phyloP scores from a whole-genome alignment of 2,888 invertebrate genomes.

The Campaea margaritaria region DNA sequence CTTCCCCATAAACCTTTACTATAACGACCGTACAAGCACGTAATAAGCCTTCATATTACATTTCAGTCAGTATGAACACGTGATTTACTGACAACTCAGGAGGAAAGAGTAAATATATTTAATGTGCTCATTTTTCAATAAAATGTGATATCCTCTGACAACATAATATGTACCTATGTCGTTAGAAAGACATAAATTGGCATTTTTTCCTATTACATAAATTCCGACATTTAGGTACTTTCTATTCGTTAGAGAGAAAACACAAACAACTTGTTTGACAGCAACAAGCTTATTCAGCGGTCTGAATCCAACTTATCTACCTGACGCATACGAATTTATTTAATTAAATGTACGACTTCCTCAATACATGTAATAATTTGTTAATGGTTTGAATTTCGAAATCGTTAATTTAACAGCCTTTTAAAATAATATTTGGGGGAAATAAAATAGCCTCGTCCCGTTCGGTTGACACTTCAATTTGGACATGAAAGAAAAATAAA shows the following conservation, averaged over 20 bases:
- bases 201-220: constrained; percentile 1
- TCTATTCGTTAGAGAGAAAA: constrained; percentile 7
- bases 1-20: constrained; percentile 24
- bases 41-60: constrained; percentile 22
- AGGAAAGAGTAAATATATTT: constrained; percentile 16
- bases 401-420: constrained; percentile 6
- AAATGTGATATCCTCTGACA: constrained; percentile 20
- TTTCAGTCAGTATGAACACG: constrained; percentile 18
- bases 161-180: constrained; percentile 13
- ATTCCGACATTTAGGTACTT: constrained; percentile 1
- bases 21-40: constrained; percentile 26
- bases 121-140: constrained; percentile 26
- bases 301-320: constrained; percentile 5
- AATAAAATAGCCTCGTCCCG: not conserved
- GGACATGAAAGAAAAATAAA: constrained; percentile 20
- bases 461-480: constrained; percentile 15
- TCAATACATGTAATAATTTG: constrained; percentile 1
- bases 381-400: constrained; percentile 16
- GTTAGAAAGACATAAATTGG: constrained; percentile 21
- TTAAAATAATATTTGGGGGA: constrained; percentile 10
- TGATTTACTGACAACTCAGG: constrained; percentile 21
- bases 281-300: constrained; percentile 11
- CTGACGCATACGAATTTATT: constrained; percentile 22
- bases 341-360: constrained; percentile 20
- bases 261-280: constrained; percentile 1